Evolutionary conservation across 2,888 invertebrate genomes (phyloP), one percentile per base, ranked within the genome.

Genomic region (Calameuta idolon): DNA sequence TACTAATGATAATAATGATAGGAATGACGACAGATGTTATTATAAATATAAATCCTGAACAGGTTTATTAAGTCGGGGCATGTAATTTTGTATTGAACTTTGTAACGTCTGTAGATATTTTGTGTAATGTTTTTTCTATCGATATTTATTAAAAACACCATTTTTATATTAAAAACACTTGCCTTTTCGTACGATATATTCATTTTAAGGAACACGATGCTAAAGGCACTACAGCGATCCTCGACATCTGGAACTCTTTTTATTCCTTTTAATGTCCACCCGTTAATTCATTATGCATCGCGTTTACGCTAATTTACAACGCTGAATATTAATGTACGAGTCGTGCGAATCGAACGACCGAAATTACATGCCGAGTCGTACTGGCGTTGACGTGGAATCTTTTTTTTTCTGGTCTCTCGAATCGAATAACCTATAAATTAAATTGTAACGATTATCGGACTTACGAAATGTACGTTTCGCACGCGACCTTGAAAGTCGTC

Each of bases 71-170:
- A 77, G 83, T 84, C 82, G 82, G 83, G 86, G 82, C 82, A 86
- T 89, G 88, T 90, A 90, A 89, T 89, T 89, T 90, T 90, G 84
- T 90, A 90, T 86, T 82, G 80, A 83, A 79, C 86, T 90, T 89
- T 89, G 89, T 90, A 90, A 89, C 81, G 88, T 83, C 83, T 90
- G 90, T 90, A 90, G 88, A 89, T 90, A 89, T 88, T 88, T 88
- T 89, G 84, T 88, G 88, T 90, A 88, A 88, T 84, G 86, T 87
- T 87, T 89, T 89, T 90, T 89, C 85, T 87, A 90, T 88, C 85
- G 84, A 87, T 90, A 90, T 90, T 90, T 90, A 90, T 90, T 90
- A 89, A 90, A 55, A 90, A 87, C 83, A 86, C 86, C 86, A 88
- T 89, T 90, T 90, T 90, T 34, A 71, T 31, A 71, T 71, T 71